A percentile compares a stretch with the other conserved stretches of the same genome.
These are phyloP conservation scores for Nomada ferruginata DNA, from an alignment of 2,888 invertebrate species.

Conservation along the genomic window DNA sequence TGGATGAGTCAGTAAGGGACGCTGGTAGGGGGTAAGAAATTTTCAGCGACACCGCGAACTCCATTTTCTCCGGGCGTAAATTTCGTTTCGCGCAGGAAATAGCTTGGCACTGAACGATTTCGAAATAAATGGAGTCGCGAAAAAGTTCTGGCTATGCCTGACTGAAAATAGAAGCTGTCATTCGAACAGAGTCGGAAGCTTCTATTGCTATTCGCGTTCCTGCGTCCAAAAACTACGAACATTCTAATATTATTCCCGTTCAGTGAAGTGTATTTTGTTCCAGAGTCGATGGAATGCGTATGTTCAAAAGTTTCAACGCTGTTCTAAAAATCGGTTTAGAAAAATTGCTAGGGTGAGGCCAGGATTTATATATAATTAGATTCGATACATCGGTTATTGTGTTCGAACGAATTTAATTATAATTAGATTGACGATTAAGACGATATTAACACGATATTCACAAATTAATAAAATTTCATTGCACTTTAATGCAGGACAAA, in stretches of 20 bases:
- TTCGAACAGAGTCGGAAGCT: conserved; percentile 14
- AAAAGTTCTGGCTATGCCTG: conserved; percentile 29
- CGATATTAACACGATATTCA: too few relatives aligned
- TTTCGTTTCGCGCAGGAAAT: conserved; percentile 57
- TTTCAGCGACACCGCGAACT: conserved; percentile 41
- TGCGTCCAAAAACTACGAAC: conserved; percentile 11
- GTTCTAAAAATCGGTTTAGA: too few relatives aligned
- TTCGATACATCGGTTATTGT: too few relatives aligned
- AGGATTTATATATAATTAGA: too few relatives aligned
- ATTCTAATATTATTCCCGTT: conserved; percentile 28
- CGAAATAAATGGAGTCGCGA: conserved; percentile 55
- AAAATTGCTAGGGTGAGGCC: too few relatives aligned
- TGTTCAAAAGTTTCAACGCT: too few relatives aligned
- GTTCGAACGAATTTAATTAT: too few relatives aligned
- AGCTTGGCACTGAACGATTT: conserved; percentile 55
- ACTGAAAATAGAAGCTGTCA: conserved; percentile 42
- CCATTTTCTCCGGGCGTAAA: conserved; percentile 45
- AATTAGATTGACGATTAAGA: too few relatives aligned
- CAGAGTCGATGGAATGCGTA: conserved; percentile 14
- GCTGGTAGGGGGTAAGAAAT: conserved; percentile 10
- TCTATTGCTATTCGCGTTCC: background rate
- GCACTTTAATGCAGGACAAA: too few relatives aligned
- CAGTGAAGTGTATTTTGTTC: background rate
- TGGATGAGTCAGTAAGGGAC: conserved; percentile 28
- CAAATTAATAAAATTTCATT: too few relatives aligned